phyloP scores from a whole-genome alignment of 2,797 vertebrate species.

The Neosilurus hyrtlii region DNA sequence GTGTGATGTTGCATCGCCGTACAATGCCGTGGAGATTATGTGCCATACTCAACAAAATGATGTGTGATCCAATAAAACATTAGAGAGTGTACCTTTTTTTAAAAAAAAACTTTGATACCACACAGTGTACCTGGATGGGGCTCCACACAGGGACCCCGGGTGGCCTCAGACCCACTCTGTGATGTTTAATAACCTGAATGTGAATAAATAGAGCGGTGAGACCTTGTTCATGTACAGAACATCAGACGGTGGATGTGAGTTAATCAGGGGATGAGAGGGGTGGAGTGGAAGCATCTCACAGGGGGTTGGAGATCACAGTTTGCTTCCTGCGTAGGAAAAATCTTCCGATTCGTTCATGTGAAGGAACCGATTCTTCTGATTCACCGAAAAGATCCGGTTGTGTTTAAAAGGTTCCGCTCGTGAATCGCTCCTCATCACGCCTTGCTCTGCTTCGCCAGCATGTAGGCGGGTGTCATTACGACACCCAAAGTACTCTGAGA shows the following conservation, averaged over 20 bases:
- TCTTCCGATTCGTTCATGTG: constrained; percentile 12
- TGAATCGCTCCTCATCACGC: constrained; percentile 35
- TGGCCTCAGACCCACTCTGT: too few species aligned
- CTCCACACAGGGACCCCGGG: neutral
- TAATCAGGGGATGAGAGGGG: neutral
- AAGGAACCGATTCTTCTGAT: constrained; percentile 35
- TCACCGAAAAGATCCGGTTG: constrained; percentile 14
- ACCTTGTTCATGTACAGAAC: neutral
- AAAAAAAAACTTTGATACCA: too few species aligned
- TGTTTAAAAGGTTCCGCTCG: constrained; percentile 8
- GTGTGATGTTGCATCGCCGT: too few species aligned
- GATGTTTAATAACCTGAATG: neutral
- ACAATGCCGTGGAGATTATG: too few species aligned
- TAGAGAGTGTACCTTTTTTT: too few species aligned
- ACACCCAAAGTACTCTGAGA: constrained; percentile 20
- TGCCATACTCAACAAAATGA: too few species aligned
- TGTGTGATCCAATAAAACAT: too few species aligned
- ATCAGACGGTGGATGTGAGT: neutral
- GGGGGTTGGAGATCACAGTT: neutral
- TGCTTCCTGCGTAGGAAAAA: constrained; percentile 12
- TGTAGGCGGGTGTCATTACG: constrained; percentile 43
- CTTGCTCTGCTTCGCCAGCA: constrained; percentile 48
- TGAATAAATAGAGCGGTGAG: neutral
- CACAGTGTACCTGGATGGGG: too few species aligned
- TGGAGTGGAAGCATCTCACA: neutral